A percentile compares a stretch with the other conserved stretches of the same genome.
Conservation (phyloP, 2,113 vertebrate species). For the Verasper variegatus region DNA sequence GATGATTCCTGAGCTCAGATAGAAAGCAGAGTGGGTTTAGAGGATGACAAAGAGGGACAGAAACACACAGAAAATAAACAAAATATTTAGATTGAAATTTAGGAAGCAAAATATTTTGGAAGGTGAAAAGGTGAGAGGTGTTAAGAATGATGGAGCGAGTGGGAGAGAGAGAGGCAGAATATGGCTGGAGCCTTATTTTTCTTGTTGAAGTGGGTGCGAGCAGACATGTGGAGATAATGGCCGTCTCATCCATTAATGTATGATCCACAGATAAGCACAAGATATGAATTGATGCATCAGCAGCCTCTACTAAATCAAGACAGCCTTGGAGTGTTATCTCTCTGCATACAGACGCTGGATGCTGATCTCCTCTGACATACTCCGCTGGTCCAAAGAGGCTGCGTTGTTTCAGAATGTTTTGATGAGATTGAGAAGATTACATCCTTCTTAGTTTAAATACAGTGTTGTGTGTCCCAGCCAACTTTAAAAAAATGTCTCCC, state of each 20-base stretch:
- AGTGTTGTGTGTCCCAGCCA: not conserved
- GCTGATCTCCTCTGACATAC: conserved; percentile 47
- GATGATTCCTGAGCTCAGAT: not conserved
- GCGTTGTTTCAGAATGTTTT: conserved; percentile 18
- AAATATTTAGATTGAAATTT: not conserved
- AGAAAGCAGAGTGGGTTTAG: conserved; percentile 1
- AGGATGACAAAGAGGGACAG: not conserved
- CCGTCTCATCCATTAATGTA: conserved; percentile 77
- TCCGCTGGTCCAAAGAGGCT: conserved; percentile 27
- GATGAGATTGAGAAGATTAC: conserved; percentile 9
- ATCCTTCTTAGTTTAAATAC: conserved; percentile 1
- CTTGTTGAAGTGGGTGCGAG: conserved; percentile 45
- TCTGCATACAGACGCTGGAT: conserved; percentile 39
- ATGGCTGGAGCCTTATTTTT: conserved; percentile 45
- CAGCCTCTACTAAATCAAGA: conserved; percentile 66
- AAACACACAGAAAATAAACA: not conserved
- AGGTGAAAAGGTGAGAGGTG: conserved; percentile 22
- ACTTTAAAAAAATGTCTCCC: too few species aligned
- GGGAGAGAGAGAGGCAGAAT: not conserved
- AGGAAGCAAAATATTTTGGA: not conserved
- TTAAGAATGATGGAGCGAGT: not conserved
- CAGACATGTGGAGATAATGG: conserved; percentile 73
- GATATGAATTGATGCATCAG: conserved; percentile 79
- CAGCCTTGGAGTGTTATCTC: conserved; percentile 70
- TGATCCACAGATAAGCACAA: conserved; percentile 73